phyloP scores from a whole-genome alignment of 2,113 vertebrate genomes.

The Catharus bicknelli region DNA sequence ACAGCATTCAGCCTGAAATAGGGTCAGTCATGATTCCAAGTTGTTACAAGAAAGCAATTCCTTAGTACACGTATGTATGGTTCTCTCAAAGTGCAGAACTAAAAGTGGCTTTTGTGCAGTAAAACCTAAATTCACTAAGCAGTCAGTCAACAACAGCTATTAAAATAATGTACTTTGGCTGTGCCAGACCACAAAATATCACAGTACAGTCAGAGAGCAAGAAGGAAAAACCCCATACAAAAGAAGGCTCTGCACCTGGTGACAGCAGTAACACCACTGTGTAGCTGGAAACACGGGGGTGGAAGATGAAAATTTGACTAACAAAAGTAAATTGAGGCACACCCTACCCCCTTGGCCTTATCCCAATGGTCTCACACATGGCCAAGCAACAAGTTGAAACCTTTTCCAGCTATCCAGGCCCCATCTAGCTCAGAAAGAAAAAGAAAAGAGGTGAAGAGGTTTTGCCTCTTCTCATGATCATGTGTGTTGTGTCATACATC shows the following conservation, averaged over 20 bases:
- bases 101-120: neutral
- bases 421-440: neutral
- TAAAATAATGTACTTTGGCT: slow-evolving; percentile 10
- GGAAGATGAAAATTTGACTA: neutral
- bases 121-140: neutral
- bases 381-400: neutral
- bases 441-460: neutral
- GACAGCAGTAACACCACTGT: neutral
- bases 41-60: neutral
- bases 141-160: neutral
- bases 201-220: neutral
- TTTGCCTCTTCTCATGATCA: neutral
- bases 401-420: neutral
- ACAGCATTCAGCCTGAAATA: neutral
- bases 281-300: neutral
- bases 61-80: neutral
- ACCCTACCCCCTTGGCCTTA: neutral
- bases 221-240: neutral
- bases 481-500: neutral
- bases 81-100: neutral
- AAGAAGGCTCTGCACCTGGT: neutral
- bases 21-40: neutral
- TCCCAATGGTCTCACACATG: neutral
- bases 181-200: neutral
- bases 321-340: neutral